Evolutionary conservation across 2,113 vertebrate genomes (phyloP).

Genomic region (Stigmatopora nigra): DNA sequence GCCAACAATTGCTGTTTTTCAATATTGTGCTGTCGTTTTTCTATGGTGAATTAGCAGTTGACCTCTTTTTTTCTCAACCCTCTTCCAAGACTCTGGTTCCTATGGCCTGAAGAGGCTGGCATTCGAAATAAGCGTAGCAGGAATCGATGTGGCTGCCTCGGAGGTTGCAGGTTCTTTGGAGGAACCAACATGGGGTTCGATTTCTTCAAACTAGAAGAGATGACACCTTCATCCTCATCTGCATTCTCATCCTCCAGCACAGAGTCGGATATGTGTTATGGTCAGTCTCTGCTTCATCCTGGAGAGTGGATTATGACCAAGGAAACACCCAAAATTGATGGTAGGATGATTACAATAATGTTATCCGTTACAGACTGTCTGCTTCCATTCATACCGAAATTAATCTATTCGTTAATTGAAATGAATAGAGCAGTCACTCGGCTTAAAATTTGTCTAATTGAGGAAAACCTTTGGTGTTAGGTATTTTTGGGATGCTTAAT

Average conservation of each 20-base stretch:
- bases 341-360: constrained; percentile 56
- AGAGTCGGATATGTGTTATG: constrained; percentile 90
- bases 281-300: constrained; percentile 89
- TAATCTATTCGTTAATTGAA: no score
- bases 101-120: constrained; percentile 86
- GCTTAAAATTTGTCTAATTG: no score
- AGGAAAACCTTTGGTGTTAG: no score
- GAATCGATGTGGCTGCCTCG: constrained; percentile 92
- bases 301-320: constrained; percentile 91
- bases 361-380: background rate
- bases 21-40: background rate
- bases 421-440: no score
- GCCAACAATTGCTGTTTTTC: background rate
- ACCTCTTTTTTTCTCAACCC: background rate
- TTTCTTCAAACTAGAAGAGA: constrained; percentile 88
- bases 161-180: constrained; percentile 91
- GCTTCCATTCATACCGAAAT: background rate
- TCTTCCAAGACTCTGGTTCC: constrained; percentile 83
- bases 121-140: constrained; percentile 80
- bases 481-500: no score
- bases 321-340: constrained; percentile 82
- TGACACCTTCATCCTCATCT: constrained; percentile 88
- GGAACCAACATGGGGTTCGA: constrained; percentile 83
- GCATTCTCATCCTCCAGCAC: constrained; percentile 80
- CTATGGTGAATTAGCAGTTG: background rate